Conservation (phyloP, 2,113 vertebrate species). For the Apus apus region DNA sequence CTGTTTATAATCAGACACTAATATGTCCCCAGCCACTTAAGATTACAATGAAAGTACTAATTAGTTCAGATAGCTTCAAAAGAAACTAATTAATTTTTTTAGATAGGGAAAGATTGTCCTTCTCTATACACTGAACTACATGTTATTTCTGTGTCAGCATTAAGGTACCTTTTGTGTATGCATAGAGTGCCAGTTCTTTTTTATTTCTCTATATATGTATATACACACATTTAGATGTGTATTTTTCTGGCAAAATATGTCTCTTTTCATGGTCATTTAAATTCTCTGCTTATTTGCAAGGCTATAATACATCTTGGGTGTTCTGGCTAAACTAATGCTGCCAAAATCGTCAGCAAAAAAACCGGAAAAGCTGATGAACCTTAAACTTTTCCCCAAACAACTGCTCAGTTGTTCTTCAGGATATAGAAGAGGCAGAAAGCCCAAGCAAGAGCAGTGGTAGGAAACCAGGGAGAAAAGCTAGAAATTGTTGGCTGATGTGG, state of each 20-base stretch:
- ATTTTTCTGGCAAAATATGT: neutral
- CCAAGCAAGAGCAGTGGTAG: neutral
- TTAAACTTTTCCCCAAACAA: constrained; percentile 38
- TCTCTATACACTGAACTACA: neutral
- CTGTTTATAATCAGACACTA: neutral
- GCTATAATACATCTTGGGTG: constrained; percentile 50
- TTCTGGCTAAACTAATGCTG: constrained; percentile 32
- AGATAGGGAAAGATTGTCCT: neutral
- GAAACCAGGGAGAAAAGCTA: neutral
- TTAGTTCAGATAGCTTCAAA: neutral
- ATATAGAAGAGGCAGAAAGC: neutral
- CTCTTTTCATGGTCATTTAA: neutral
- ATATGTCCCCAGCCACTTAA: neutral
- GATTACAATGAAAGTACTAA: neutral
- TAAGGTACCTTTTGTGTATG: neutral
- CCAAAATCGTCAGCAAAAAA: constrained; percentile 56
- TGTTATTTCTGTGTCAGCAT: neutral
- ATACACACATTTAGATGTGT: neutral
- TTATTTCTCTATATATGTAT: neutral
- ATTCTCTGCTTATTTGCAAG: constrained; percentile 5
- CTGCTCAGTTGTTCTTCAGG: constrained; percentile 14
- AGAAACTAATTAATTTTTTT: neutral
- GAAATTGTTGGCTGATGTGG: neutral
- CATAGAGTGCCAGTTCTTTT: neutral
- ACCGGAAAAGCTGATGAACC: constrained; percentile 40